These are phyloP conservation scores for Acronicta psi DNA, from an alignment of 2,888 invertebrate genomes.

Conservation along the genomic window DNA sequence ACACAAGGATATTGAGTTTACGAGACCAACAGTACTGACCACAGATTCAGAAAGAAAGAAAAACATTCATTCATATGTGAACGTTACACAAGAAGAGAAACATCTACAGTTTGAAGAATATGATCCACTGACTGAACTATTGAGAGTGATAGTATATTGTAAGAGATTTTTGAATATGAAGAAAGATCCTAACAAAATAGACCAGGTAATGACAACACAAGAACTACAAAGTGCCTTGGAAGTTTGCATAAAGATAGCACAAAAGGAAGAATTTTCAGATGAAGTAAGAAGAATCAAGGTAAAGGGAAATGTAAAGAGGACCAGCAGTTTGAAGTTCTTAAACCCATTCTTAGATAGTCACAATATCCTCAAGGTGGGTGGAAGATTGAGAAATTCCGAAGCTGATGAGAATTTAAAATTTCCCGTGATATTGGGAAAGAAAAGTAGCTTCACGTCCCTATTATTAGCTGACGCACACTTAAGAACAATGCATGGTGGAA, in stretches of 20 bases:
- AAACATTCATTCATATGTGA: neutral
- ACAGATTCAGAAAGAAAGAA: constrained; percentile 1
- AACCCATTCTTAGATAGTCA: too few species aligned
- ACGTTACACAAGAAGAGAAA: neutral
- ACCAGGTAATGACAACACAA: neutral
- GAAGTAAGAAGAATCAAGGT: neutral
- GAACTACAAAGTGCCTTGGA: constrained; percentile 1
- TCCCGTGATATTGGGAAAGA: constrained; percentile 53
- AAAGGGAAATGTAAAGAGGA: neutral
- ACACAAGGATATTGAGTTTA: constrained; percentile 4
- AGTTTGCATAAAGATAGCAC: neutral
- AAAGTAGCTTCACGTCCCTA: constrained; percentile 39
- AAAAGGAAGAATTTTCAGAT: neutral
- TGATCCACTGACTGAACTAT: neutral
- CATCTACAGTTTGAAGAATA: neutral
- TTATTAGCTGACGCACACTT: constrained; percentile 47
- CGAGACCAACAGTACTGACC: constrained; percentile 2
- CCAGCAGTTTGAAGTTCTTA: too few species aligned
- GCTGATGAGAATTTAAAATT: constrained; percentile 34
- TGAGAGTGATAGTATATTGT: constrained; percentile 1
- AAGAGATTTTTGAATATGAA: constrained; percentile 6
- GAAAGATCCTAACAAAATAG: neutral
- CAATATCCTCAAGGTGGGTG: constrained; percentile 32
- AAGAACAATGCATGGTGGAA: constrained; percentile 52
- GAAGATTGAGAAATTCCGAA: constrained; percentile 43